phyloP scores from a whole-genome alignment of 2,797 vertebrate species.

The Syngnathus rostellatus region DNA sequence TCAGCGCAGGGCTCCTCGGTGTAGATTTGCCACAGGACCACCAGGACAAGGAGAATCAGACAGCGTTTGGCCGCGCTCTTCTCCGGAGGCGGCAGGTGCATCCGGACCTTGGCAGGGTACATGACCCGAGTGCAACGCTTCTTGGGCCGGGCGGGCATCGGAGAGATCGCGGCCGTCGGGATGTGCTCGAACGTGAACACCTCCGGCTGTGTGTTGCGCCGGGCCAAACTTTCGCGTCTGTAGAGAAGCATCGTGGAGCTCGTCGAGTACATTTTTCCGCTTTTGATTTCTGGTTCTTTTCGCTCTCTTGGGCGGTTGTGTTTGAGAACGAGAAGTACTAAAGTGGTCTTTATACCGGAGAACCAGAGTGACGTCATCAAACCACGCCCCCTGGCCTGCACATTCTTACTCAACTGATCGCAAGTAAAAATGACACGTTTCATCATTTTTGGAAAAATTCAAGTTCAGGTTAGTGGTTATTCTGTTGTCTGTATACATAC shows the following conservation, averaged over 20 bases:
- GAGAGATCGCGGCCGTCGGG: conserved; percentile 38
- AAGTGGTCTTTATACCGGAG: not conserved
- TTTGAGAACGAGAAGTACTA: not conserved
- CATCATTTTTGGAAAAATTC: not conserved
- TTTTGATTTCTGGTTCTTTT: not conserved
- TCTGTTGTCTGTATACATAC: not conserved
- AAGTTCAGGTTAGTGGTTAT: not conserved
- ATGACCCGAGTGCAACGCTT: conserved; percentile 66
- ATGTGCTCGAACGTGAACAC: conserved; percentile 73
- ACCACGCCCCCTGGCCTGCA: not conserved
- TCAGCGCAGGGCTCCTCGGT: conserved; percentile 60
- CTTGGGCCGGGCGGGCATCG: conserved; percentile 50
- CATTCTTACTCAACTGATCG: not conserved
- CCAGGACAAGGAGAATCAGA: conserved; percentile 65
- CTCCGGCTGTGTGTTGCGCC: conserved; percentile 67
- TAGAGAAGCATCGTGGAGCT: conserved; percentile 42
- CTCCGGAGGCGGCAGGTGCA: conserved; percentile 71
- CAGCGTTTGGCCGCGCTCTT: conserved; percentile 66
- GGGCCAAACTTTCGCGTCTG: conserved; percentile 40
- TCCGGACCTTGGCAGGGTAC: conserved; percentile 72
- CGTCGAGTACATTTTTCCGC: conserved; percentile 49
- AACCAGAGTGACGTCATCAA: not conserved
- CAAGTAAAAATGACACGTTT: not conserved
- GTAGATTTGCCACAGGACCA: conserved; percentile 74
- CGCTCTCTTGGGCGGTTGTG: not conserved